phyloP scores from a whole-genome alignment of 2,888 invertebrate species.

The Euplexia lucipara region DNA sequence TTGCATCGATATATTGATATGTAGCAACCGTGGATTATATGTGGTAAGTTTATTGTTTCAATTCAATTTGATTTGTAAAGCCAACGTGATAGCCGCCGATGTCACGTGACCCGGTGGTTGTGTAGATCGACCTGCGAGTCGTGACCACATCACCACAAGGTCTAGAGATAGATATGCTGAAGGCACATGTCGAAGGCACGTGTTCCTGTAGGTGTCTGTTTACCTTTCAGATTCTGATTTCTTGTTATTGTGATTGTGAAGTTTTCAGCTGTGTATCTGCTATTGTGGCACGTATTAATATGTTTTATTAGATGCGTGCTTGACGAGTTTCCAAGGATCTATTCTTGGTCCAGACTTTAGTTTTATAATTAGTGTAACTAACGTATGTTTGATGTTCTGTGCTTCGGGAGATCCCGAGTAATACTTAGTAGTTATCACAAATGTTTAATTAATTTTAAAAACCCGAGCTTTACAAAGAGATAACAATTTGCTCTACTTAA shows the following conservation, averaged over 20 bases:
- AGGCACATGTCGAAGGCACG: conserved; percentile 23
- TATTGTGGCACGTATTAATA: neutral
- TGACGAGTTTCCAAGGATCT: conserved; percentile 11
- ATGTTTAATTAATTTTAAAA: conserved; percentile 13
- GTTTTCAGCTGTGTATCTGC: neutral
- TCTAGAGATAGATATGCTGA: conserved; percentile 13
- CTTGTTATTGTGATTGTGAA: neutral
- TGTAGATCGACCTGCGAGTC: conserved; percentile 2
- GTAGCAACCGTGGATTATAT: conserved; percentile 14
- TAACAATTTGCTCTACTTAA: neutral
- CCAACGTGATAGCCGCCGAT: conserved; percentile 37
- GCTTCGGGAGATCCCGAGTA: neutral
- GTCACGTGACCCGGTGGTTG: conserved; percentile 28
- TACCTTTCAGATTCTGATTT: conserved; percentile 22
- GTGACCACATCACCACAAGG: conserved; percentile 43
- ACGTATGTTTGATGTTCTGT: too few relatives aligned
- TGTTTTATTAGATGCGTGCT: neutral
- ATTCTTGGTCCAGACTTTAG: neutral
- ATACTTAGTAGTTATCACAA: neutral
- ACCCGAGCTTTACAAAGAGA: neutral
- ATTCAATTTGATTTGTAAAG: conserved; percentile 47
- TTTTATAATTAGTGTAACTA: neutral
- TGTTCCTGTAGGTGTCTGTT: conserved; percentile 15
- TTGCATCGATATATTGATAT: conserved; percentile 31
- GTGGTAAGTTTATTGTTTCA: conserved; percentile 46